phyloP scores from a whole-genome alignment of 2,113 vertebrate species.

The Marmota monax region DNA sequence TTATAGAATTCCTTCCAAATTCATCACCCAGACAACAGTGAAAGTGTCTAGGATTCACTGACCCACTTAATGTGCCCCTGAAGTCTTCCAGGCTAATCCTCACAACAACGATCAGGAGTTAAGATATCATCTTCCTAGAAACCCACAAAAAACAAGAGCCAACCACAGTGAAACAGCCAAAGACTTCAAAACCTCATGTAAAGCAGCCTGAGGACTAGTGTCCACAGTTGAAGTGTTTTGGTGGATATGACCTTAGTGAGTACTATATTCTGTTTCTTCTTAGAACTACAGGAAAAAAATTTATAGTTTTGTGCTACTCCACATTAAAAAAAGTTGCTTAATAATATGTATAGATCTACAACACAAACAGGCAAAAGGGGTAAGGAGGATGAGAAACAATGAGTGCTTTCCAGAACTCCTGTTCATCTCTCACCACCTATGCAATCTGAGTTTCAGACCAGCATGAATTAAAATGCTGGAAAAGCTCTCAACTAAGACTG shows the following conservation, averaged over 20 bases:
- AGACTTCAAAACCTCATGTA: slow-evolving; percentile 61
- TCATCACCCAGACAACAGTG: slow-evolving; percentile 86
- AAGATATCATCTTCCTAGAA: slow-evolving; percentile 85
- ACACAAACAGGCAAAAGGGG: background rate
- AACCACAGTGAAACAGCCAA: slow-evolving; percentile 60
- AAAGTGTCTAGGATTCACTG: slow-evolving; percentile 85
- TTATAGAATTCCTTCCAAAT: slow-evolving; percentile 80
- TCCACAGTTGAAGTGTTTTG: slow-evolving; percentile 7
- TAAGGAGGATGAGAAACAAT: background rate
- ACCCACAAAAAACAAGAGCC: slow-evolving; percentile 73
- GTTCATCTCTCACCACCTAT: background rate
- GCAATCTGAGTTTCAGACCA: slow-evolving; percentile 43
- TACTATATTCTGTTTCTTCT: background rate
- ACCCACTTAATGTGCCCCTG: slow-evolving; percentile 86
- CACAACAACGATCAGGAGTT: slow-evolving; percentile 82
- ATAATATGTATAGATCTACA: background rate
- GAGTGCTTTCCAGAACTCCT: background rate
- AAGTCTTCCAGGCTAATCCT: slow-evolving; percentile 83
- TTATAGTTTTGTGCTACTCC: background rate
- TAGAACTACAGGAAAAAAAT: background rate
- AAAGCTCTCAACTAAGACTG: background rate
- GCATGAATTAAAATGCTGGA: background rate
- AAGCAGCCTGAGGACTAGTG: background rate
- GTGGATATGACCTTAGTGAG: background rate
- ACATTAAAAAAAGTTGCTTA: background rate